Conservation (phyloP, 2,888 invertebrate species). For the Ceraclea dissimilis region DNA sequence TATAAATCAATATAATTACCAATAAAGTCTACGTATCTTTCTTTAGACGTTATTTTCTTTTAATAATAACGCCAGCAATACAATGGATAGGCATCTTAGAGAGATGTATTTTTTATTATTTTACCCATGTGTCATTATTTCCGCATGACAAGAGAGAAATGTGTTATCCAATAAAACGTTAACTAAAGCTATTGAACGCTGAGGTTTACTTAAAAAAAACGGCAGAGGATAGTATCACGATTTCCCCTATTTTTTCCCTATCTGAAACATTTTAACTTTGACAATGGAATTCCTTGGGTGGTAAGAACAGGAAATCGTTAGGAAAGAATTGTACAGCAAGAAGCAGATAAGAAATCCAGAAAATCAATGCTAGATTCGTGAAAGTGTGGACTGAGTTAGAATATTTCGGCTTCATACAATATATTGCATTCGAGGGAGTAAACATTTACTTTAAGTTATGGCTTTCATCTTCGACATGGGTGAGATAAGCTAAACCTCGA, state of each 20-base stretch:
- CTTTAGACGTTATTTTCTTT: too few species aligned
- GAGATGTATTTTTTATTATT: neutral
- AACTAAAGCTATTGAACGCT: neutral
- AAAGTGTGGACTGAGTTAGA: too few species aligned
- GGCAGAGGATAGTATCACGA: conserved; percentile 4
- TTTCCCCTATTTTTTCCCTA: conserved; percentile 9
- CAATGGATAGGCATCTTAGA: too few species aligned
- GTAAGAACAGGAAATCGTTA: conserved; percentile 3
- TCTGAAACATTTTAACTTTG: conserved; percentile 17
- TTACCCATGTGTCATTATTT: neutral
- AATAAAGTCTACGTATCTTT: neutral
- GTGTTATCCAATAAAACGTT: conserved; percentile 3
- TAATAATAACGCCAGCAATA: too few species aligned
- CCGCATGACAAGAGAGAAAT: neutral
- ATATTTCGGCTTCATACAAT: too few species aligned
- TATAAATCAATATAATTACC: neutral
- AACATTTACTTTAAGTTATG: too few species aligned
- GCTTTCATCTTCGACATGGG: too few species aligned
- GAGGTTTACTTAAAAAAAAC: conserved; percentile 3
- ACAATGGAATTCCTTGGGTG: conserved; percentile 14
- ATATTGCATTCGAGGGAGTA: too few species aligned
- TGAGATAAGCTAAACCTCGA: too few species aligned
- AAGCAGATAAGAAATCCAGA: neutral
- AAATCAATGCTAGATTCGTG: too few species aligned
- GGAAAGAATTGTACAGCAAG: neutral